Conservation (phyloP, 23 tunicate genomes). For the Styela plicata region DNA sequence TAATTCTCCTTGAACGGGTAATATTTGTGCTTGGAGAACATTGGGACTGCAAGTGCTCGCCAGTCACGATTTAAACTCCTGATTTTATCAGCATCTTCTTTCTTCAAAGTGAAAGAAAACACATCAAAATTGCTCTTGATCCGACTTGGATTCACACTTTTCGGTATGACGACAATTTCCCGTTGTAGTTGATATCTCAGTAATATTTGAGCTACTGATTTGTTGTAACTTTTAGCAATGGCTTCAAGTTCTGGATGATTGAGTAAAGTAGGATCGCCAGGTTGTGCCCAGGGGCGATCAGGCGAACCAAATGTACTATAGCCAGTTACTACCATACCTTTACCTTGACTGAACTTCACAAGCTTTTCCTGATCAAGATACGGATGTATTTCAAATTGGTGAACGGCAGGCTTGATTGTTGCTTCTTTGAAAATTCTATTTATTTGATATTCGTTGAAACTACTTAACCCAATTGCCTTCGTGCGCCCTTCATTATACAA, state of each 20-base stretch:
- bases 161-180: slow-evolving; percentile 9
- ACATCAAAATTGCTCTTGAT: slow-evolving; percentile 5
- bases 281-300: slow-evolving; percentile 20
- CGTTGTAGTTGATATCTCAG: slow-evolving; percentile 25
- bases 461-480: slow-evolving; percentile 43
- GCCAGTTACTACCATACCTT: slow-evolving; percentile 14
- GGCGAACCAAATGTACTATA: slow-evolving; percentile 34
- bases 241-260: neutral
- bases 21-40: neutral
- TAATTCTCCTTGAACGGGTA: slow-evolving; percentile 17
- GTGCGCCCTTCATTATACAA: slow-evolving; percentile 14
- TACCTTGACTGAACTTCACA: neutral
- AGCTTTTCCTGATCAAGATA: slow-evolving; percentile 25
- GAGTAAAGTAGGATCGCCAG: slow-evolving; percentile 9
- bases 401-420: slow-evolving; percentile 40
- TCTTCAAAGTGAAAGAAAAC: slow-evolving; percentile 9
- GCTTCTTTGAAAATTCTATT: slow-evolving; percentile 18
- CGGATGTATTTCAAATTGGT: slow-evolving; percentile 59
- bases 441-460: slow-evolving; percentile 44
- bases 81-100: slow-evolving; percentile 2
- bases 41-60: neutral
- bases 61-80: slow-evolving; percentile 9
- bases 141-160: slow-evolving; percentile 8
- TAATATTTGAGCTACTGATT: slow-evolving; percentile 21
- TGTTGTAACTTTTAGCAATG: neutral